A percentile compares a stretch with the other conserved stretches of the same genome.
phyloP scores from a whole-genome alignment of 30 jellyfish, hydroid and myxozoan species.

The Aurelia sp. region DNA sequence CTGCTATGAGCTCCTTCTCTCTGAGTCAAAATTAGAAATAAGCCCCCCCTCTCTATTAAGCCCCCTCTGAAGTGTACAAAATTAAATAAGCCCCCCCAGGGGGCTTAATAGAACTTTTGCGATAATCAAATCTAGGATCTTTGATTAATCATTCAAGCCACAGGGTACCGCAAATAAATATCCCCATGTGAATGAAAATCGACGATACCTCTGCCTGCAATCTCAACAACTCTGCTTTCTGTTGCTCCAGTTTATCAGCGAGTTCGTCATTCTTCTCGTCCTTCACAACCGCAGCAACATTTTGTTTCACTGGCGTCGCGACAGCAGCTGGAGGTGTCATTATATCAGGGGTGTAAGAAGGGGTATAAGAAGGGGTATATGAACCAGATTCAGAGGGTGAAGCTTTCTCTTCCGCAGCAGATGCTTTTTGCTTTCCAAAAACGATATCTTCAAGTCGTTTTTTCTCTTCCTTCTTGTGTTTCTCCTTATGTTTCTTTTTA shows the following conservation, averaged over 20 bases:
- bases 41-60: too few species aligned
- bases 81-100: too few species aligned
- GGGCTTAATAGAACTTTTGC: too few species aligned
- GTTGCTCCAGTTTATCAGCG: slow-evolving; percentile 65
- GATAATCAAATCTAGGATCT: too few species aligned
- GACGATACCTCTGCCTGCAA: slow-evolving; percentile 60
- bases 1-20: too few species aligned
- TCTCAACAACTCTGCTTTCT: slow-evolving; percentile 62
- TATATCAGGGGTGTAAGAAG: slow-evolving; percentile 60
- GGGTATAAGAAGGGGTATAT: slow-evolving; percentile 39
- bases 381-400: slow-evolving; percentile 51
- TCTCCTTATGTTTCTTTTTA: slow-evolving; percentile 30
- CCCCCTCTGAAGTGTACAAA: too few species aligned
- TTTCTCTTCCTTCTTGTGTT: slow-evolving; percentile 43
- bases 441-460: slow-evolving; percentile 52
- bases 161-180: too few species aligned
- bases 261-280: slow-evolving; percentile 46
- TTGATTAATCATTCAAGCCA: too few species aligned
- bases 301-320: slow-evolving; percentile 17
- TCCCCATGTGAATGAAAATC: too few species aligned
- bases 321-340: slow-evolving; percentile 45
- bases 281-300: not conserved
- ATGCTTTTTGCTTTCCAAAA: slow-evolving; percentile 46
- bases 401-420: slow-evolving; percentile 5
- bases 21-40: too few species aligned